Conservation (phyloP, 2,888 invertebrate species). For the Epinotia demarniana region DNA sequence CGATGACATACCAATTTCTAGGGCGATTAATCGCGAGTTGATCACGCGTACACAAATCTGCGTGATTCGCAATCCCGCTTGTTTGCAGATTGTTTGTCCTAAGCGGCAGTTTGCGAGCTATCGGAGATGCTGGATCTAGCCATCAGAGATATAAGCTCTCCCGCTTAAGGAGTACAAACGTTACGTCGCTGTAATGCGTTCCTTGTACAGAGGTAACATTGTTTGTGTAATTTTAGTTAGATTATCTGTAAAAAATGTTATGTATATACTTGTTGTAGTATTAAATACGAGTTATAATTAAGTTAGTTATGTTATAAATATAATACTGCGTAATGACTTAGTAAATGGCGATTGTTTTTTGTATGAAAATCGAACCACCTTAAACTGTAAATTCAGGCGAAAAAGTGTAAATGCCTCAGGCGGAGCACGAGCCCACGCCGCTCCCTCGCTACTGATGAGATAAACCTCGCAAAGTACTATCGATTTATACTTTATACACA, state of each 20-base stretch:
- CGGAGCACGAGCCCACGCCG: background rate
- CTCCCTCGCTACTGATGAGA: too few relatives aligned
- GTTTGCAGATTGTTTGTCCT: background rate
- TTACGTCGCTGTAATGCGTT: conserved; percentile 5
- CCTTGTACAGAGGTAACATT: background rate
- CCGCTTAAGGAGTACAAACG: background rate
- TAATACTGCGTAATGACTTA: too few relatives aligned
- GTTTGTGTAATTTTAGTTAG: background rate
- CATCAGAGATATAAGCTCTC: conserved; percentile 8
- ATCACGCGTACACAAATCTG: conserved; percentile 8
- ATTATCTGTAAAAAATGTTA: background rate
- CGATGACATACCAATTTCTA: conserved; percentile 49
- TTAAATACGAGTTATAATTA: too few relatives aligned
- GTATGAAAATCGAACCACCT: too few relatives aligned
- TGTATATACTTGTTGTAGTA: too few relatives aligned
- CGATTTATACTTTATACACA: background rate
- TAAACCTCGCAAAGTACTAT: background rate
- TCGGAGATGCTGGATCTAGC: conserved; percentile 21
- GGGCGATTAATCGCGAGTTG: conserved; percentile 29
- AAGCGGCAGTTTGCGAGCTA: conserved; percentile 19
- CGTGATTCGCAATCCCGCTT: background rate
- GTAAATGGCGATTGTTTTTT: too few relatives aligned
- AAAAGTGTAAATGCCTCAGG: background rate
- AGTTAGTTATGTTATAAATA: too few relatives aligned
- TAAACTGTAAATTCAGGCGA: background rate